These are phyloP conservation scores for Neelides sp. DNA, from an alignment of 1,140 invertebrate genomes.

Conservation along the genomic window DNA sequence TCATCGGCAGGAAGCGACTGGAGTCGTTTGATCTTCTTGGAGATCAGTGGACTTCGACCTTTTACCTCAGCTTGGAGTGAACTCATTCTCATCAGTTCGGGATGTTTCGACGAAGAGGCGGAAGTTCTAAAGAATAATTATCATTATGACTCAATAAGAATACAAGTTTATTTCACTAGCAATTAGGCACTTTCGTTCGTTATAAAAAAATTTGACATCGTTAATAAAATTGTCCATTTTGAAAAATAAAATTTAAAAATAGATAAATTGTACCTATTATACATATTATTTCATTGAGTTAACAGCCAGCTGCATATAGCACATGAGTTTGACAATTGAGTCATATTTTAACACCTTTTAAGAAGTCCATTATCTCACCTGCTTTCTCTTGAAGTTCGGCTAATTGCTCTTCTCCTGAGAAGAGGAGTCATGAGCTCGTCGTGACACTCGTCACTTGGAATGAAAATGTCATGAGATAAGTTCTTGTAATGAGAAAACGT, in stretches of 20 bases:
- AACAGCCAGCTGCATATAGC: background rate
- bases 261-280: no score
- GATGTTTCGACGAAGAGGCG: slow-evolving; percentile 18
- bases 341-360: no score
- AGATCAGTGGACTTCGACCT: slow-evolving; percentile 7
- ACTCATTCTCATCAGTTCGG: slow-evolving; percentile 23
- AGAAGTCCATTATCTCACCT: no score
- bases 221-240: no score
- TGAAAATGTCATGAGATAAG: slow-evolving; percentile 46
- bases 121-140: slow-evolving; percentile 21
- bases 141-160: slow-evolving; percentile 1
- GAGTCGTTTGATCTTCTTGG: slow-evolving; percentile 15
- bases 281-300: no score
- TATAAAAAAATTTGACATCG: background rate
- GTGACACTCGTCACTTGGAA: slow-evolving; percentile 48
- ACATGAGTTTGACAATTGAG: background rate
- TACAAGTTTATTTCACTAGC: background rate
- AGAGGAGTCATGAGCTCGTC: slow-evolving; percentile 33
- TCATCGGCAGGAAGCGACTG: slow-evolving; percentile 22
- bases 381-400: slow-evolving; percentile 22
- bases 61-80: slow-evolving; percentile 23
- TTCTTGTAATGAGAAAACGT: slow-evolving; percentile 44
- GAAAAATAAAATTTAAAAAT: no score
- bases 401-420: slow-evolving; percentile 15
- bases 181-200: background rate